These are phyloP conservation scores for Accipiter virgatus DNA, from an alignment of 2,113 vertebrate species.

Conservation along the genomic window DNA sequence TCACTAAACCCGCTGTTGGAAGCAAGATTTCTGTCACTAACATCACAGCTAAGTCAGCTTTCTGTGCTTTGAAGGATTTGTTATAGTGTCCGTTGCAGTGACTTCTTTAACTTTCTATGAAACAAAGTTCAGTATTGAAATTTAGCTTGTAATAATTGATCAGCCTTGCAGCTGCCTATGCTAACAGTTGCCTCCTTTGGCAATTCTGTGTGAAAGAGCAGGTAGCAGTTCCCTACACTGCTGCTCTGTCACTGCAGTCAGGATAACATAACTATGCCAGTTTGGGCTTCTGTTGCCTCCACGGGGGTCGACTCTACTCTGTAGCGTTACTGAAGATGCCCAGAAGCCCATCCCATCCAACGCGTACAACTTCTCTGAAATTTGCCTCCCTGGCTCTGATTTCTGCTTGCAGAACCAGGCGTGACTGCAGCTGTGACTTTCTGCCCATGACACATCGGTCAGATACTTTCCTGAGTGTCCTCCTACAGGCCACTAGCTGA, in stretches of 20 bases:
- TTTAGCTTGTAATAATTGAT: background rate
- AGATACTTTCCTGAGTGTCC: background rate
- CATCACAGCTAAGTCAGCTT: background rate
- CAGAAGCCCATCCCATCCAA: background rate
- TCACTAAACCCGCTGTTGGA: background rate
- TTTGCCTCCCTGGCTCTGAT: background rate
- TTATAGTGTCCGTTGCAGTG: background rate
- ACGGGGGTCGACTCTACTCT: background rate
- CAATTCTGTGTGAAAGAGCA: background rate
- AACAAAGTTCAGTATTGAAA: background rate
- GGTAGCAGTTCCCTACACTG: background rate
- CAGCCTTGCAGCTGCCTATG: background rate
- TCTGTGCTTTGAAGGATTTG: background rate
- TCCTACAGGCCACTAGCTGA: background rate
- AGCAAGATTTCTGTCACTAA: background rate
- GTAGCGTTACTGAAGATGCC: background rate
- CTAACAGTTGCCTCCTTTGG: background rate
- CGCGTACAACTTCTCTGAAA: background rate
- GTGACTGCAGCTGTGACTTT: background rate
- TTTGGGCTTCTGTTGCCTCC: background rate
- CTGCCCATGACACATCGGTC: fast-evolving
- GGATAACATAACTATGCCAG: background rate
- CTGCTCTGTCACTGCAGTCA: background rate
- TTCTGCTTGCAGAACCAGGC: background rate
- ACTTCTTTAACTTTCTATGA: background rate